Conservation (phyloP, 2,113 vertebrate genomes). For the Spermophilus dauricus region DNA sequence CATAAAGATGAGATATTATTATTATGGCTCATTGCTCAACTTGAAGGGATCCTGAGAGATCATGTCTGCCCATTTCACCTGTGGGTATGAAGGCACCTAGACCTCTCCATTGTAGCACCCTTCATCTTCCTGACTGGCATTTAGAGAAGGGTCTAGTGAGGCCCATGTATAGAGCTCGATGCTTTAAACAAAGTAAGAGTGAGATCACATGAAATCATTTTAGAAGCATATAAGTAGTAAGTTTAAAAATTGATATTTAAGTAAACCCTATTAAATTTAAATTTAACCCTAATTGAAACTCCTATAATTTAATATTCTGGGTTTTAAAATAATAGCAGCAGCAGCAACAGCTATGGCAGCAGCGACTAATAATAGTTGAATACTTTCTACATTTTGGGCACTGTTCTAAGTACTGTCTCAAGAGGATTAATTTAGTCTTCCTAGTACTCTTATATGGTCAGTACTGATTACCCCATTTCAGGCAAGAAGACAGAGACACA, state of each 20-base stretch:
- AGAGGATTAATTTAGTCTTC: not conserved
- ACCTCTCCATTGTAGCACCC: not conserved
- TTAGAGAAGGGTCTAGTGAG: not conserved
- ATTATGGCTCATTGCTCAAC: not conserved
- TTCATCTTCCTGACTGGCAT: not conserved
- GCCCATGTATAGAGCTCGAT: not conserved
- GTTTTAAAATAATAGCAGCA: not conserved
- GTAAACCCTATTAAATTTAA: not conserved
- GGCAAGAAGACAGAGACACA: not conserved
- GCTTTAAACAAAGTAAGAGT: not conserved
- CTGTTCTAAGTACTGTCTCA: not conserved
- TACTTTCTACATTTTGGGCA: not conserved
- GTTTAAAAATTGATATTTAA: conserved; percentile 40
- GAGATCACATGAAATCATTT: not conserved
- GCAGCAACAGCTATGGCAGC: not conserved
- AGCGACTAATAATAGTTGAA: not conserved
- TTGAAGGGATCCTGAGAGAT: not conserved
- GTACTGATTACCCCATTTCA: not conserved
- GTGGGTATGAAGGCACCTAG: not conserved
- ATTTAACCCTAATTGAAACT: not conserved
- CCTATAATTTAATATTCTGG: not conserved
- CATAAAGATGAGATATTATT: not conserved
- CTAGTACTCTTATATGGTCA: not conserved
- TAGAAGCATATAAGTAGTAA: not conserved
- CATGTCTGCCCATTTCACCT: not conserved